Base-by-base conservation (phyloP, 2,888 invertebrate genomes). In the Megalurothrips usitatus region DNA sequence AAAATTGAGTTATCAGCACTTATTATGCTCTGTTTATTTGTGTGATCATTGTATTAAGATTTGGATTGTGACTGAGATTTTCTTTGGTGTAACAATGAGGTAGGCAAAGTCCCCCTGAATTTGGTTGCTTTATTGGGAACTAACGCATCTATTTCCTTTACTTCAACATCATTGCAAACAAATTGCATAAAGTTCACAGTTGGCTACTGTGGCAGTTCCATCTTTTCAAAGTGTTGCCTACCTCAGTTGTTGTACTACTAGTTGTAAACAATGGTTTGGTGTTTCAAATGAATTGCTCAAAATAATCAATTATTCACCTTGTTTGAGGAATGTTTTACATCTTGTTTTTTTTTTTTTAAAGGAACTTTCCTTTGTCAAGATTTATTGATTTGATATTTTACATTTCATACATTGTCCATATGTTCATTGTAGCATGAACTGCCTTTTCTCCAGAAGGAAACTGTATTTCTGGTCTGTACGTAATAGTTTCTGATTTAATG, bases 201-300 rank as follows among this genome's bases (percentile, higher is more conserved):
- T 6, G 52, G 19, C 52, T 52, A 52, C 19, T 52, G 52, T 52
- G 1, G 12, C 34, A 43, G 34, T 43, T 43, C 6, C 6, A 43
- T 43, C 10, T 2, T 52, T 52, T 52, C 23, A 23, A 68, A 10
- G 23, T 68, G 23, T 23, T 68, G 68, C 68, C 68, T 68, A 68
- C 68, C 68, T 68, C 68, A 68, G 9, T 68, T 68, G 52, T 68
- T 11, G 58, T 58, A 68, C 23, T 68, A 23, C 9, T n/a, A 19
- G 23, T n/a, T n/a, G 8, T 68, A 52, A 19, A 2, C 19, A 19
- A 52, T 68, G 68, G 58, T 58, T 58, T 58, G 68, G 68, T 68
- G n/a, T 68, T 23, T n/a, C 68, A n/a, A 68, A 23, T n/a, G 68
- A 68, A 23, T 68, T 68, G 68, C 68, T 68, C 68, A 68, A 68